Evolutionary conservation across 2,797 vertebrate genomes (phyloP).

Genomic region (Meriones psammophilus): DNA sequence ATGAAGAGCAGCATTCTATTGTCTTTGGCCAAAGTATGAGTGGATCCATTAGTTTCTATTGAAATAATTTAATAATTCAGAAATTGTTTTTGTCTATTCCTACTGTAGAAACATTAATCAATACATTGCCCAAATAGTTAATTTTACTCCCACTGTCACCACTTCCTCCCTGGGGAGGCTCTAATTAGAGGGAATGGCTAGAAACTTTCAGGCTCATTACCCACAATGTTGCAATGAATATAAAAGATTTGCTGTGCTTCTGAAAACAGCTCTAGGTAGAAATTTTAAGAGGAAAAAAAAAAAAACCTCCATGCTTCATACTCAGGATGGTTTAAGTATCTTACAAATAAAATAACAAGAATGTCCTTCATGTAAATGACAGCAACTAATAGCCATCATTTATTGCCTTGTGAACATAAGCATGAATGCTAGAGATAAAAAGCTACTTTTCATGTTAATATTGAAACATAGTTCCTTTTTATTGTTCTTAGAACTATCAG

Average conservation of each 20-base stretch:
- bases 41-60: constrained; percentile 16
- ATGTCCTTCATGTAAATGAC: not conserved
- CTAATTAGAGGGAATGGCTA: constrained; percentile 71
- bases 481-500: not conserved
- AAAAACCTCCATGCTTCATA: constrained; percentile 41
- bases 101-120: constrained; percentile 62
- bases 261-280: constrained; percentile 64
- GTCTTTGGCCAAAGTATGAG: constrained; percentile 26
- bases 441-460: not conserved
- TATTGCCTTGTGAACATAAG: not conserved
- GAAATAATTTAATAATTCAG: constrained; percentile 59
- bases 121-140: constrained; percentile 27
- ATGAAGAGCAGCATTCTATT: not conserved
- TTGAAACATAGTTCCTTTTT: constrained; percentile 12
- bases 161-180: constrained; percentile 67
- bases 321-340: not conserved
- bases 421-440: not conserved
- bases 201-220: constrained; percentile 78
- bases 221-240: constrained; percentile 61
- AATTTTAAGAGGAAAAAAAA: not conserved
- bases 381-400: not conserved
- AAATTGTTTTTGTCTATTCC: constrained; percentile 56
- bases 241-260: constrained; percentile 67
- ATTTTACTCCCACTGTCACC: not conserved
- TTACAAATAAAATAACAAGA: constrained; percentile 65